A percentile compares a stretch with the other conserved stretches of the same genome.
phyloP scores from a whole-genome alignment of 1,140 invertebrate genomes.

The Calephelis nemesis region DNA sequence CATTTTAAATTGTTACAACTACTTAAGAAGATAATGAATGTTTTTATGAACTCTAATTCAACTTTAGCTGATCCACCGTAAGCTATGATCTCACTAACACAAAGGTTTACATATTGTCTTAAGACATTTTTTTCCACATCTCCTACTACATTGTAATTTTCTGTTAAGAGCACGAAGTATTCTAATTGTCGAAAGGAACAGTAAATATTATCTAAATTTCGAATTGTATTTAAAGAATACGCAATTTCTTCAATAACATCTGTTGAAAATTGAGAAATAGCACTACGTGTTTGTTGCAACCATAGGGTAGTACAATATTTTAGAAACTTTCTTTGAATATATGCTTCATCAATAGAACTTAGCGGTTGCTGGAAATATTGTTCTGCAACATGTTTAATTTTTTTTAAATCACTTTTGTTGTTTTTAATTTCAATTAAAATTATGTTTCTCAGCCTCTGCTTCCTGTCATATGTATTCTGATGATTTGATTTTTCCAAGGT shows the following conservation, averaged over 20 bases:
- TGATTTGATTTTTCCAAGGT: neutral
- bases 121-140: neutral
- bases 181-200: neutral
- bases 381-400: slow-evolving; percentile 10
- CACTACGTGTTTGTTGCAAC: slow-evolving; percentile 4
- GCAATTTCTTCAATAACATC: slow-evolving; percentile 7
- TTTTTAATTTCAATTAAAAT: slow-evolving; percentile 9
- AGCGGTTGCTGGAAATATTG: slow-evolving; percentile 6
- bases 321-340: slow-evolving; percentile 20
- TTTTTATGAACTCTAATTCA: slow-evolving; percentile 17
- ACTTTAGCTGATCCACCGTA: slow-evolving; percentile 16
- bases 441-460: neutral
- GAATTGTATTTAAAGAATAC: neutral
- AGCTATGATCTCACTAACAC: neutral
- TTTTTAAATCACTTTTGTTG: neutral
- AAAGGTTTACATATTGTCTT: slow-evolving; percentile 1
- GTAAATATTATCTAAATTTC: slow-evolving; percentile 3
- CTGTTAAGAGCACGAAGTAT: slow-evolving; percentile 19
- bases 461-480: neutral
- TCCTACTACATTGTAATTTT: neutral
- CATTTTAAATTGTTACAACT: neutral
- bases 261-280: neutral
- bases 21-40: slow-evolving; percentile 5
- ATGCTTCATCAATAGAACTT: slow-evolving; percentile 15
- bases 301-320: slow-evolving; percentile 19